Base-by-base conservation (phyloP, 2,113 vertebrate species). In the Otocyon megalotis region DNA sequence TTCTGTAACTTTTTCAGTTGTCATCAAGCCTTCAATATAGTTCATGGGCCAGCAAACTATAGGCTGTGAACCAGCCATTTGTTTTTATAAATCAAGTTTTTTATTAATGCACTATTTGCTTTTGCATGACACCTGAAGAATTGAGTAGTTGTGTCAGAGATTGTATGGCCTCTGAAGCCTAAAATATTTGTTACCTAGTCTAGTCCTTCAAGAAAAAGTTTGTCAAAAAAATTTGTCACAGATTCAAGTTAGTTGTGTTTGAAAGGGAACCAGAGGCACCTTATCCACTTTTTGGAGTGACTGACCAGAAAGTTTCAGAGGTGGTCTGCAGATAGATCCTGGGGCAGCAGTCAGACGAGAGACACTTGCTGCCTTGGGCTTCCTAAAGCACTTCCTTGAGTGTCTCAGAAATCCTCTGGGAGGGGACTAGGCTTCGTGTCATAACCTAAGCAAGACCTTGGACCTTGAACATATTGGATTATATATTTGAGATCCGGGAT, bases 241-340 rank as follows among this genome's bases (percentile, higher is more conserved):
- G 50, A 43, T 79, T 50, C 89, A 37, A 56, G 13, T 56, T 32
- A 62, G 28, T 35, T 82, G 58, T 84, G 76, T n/a, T 35, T 19
- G n/a, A 90, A 76, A 83, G 7, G 54, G 17, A 56, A 58, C 1
- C 0, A 3, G 17, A 37, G 35, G 24, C 0, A 1, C 22, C n/a
- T 22, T 26, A 32, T n/a, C 16, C 17, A 22, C 28, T 2, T 43
- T 67, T 19, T 54, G 20, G 80, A 62, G 69, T 69, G 54, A 58
- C 22, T 3, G 1, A 58, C 5, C 14, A 69, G 60, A 14, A 5
- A 37, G n/a, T 5, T 17, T 2, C 56, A 93, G 7, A 54, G 20
- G 20, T 69, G 32, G 3, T 22, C 2, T 12, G 32, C 30, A 77
- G 54, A 30, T 1, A 14, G 28, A 28, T 10, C 4, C 28, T 4